Evolutionary conservation across 2,888 invertebrate genomes (phyloP), one percentile per base, ranked within the genome.

Genomic region (Ophion ellenae): DNA sequence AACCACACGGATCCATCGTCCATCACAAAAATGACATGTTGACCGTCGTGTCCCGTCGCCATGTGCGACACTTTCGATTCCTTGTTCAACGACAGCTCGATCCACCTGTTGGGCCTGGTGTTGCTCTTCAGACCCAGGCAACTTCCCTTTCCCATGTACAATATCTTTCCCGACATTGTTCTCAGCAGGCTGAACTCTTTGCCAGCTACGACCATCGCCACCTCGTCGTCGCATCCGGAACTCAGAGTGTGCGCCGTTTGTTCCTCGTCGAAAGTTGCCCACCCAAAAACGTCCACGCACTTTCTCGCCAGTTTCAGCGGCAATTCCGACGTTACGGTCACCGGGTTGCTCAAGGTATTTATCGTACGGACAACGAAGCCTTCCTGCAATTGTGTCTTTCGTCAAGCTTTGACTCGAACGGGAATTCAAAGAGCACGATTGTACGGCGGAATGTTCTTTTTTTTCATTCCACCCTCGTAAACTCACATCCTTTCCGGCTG

Each of bases 1-100:
- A 98, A 98, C 92, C 97, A 96, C 0, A 98, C 98, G 1, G 97
- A 96, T 0, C 99, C 99, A 92, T 98, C 98, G 91, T 99, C 98
- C 61, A 98, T 96, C n/a, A 99, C 96, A 47, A 99, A 94, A 76
- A 99, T 95, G 0, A 98, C 98, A 93, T 99, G 98, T 74, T 97
- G 96, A 1, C 99, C 98, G 92, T 99, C 99, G 92, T 99, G 99
- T 0, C 99, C 99, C 2, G 98, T 96, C 0, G 98, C 97, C 86
- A 98, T 96, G 94, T 98, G 97, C 0, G 95, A 94, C 83, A 97
- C 96, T 91, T 96, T 96, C 1, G 97, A 96, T 28, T 96, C 96
- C 94, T 97, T 97, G 0, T 96, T 96, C 79, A 97, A 95, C 61
- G 96, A 95, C 91, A 97, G 94, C 80, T 96, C 95, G 0, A 95